Base-by-base conservation (phyloP, 1,140 invertebrate genomes). In the Carcinoscorpius rotundicauda region DNA sequence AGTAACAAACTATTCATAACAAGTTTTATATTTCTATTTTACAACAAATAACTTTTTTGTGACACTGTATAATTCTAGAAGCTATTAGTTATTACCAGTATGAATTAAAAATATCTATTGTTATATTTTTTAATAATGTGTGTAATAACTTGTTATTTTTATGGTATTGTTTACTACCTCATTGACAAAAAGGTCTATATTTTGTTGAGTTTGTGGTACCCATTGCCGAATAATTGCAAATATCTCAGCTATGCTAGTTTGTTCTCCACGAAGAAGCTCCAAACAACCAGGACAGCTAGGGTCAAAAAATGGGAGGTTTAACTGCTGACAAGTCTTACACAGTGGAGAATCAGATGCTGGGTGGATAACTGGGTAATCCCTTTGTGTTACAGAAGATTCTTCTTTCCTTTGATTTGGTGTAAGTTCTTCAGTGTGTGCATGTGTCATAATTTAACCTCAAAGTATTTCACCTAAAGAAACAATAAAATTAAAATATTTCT, bases 151-250 rank as follows among this genome's bases (percentile, higher is more conserved):
- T 2, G 2, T 29, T 29, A 29, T 29, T 2, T 29, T 29, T 29
- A 29, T 29, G 29, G 29, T 29, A 29, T 29, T 29, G 29, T 29
- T 29, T 63, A 52, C 59, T 58, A 81, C 80, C 76, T 82, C 77
- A 64, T 76, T 69, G 5, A 81, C 73, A 8, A 82, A 66, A 50
- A 78, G 65, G 65, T 80, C 76, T 60, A 82, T 71, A 62, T 77
- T 78, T 55, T 78, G 77, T 72, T 82, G 81, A 51, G 78, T 79
- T 64, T 79, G 76, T n/a, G 80, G 80, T 51, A 79, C 78, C 81
- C 81, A 82, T 73, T 82, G 81, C 56, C 81, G 71, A 64, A 82
- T 68, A 49, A 82, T 76, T 60, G 81, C 81, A 71, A 82, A 80
- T 52, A 82, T 75, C 66, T 82, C 76, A 64, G 79, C 72, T 50